Evolutionary conservation across 2,797 vertebrate genomes (phyloP).

Genomic region (Poecilia wingei): DNA sequence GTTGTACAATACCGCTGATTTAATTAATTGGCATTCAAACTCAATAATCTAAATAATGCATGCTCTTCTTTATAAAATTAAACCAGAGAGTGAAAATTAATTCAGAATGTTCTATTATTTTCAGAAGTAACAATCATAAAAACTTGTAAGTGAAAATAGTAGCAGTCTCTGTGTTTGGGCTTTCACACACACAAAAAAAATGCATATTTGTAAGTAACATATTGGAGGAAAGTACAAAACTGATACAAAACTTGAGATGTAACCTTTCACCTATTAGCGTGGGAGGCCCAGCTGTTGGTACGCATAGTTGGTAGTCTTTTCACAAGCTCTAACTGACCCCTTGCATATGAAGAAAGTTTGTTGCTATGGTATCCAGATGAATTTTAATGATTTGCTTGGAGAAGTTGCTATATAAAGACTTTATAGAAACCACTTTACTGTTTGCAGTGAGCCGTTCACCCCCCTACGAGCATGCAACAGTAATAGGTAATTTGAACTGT

Average conservation of each 20-base stretch:
- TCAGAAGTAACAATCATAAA: background rate
- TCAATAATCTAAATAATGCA: background rate
- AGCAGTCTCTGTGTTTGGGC: background rate
- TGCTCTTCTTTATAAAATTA: background rate
- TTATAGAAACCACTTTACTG: conserved; percentile 29
- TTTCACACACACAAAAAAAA: background rate
- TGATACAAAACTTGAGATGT: conserved; percentile 43
- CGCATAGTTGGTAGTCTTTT: conserved; percentile 40
- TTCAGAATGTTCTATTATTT: background rate
- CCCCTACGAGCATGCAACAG: background rate
- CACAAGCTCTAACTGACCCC: conserved; percentile 49
- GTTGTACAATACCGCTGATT: background rate
- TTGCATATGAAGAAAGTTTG: conserved; percentile 44
- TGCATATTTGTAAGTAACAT: conserved; percentile 26
- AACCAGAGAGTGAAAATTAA: background rate
- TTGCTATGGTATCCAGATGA: conserved; percentile 66
- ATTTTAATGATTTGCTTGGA: conserved; percentile 61
- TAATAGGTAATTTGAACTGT: conserved; percentile 21
- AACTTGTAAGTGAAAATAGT: background rate
- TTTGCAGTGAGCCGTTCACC: conserved; percentile 7
- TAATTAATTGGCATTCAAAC: background rate
- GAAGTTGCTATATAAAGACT: conserved; percentile 42
- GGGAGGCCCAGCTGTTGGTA: conserved; percentile 54
- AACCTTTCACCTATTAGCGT: conserved; percentile 56
- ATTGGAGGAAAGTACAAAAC: conserved; percentile 20